Evolutionary conservation across 2,113 vertebrate species (phyloP).

Genomic region (Tetrao urogallus): DNA sequence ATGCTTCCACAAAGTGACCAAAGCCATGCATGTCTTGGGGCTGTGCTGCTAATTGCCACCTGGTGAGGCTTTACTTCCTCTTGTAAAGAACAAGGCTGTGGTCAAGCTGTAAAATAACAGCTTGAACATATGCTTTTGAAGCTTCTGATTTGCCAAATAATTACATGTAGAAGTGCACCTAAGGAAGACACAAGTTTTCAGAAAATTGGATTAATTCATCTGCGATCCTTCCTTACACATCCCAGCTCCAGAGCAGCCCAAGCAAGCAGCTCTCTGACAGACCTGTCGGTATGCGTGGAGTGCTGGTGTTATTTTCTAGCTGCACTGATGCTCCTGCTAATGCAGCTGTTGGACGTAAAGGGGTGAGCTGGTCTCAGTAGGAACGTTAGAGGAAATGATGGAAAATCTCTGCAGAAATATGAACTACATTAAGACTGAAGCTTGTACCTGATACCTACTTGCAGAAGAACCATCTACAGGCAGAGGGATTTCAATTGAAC

Average conservation of each 20-base stretch:
- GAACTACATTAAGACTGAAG: neutral
- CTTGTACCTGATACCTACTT: neutral
- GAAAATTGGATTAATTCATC: neutral
- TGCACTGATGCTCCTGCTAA: neutral
- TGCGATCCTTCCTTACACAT: neutral
- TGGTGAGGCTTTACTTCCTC: constrained; percentile 11
- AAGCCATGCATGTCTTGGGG: neutral
- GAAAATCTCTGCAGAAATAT: neutral
- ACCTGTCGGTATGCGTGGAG: neutral
- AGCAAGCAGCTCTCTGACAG: neutral
- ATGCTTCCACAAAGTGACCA: neutral
- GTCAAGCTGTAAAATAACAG: neutral
- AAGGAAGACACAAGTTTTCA: neutral
- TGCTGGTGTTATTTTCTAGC: neutral
- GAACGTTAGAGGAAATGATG: neutral
- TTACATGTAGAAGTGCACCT: neutral
- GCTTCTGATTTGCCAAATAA: neutral
- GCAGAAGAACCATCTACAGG: neutral
- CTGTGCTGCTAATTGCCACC: neutral
- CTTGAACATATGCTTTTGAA: neutral
- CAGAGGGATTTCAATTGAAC: neutral
- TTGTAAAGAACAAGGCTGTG: neutral
- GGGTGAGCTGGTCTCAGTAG: neutral
- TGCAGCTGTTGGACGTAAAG: neutral
- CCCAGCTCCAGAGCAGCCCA: neutral